Conservation (phyloP, 1,140 invertebrate genomes). For the Propsilocerus akamusi region DNA sequence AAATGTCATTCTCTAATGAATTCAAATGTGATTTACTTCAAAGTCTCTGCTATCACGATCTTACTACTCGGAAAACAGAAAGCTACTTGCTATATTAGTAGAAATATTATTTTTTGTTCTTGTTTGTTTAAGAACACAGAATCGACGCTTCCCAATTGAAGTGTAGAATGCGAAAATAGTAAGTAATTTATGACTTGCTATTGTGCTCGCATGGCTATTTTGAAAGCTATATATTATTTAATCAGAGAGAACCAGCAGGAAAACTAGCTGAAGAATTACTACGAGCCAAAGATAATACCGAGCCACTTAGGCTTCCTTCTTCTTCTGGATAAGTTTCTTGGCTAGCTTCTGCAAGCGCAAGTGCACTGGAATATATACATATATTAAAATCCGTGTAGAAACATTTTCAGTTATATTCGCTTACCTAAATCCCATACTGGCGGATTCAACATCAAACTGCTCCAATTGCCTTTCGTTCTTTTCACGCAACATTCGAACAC, state of each 20-base stretch:
- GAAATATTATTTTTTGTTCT: too few relatives aligned
- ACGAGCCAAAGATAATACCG: slow-evolving; percentile 82
- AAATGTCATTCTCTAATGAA: too few relatives aligned
- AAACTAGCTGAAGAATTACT: slow-evolving; percentile 83
- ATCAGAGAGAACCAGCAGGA: slow-evolving; percentile 68
- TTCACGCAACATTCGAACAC: slow-evolving; percentile 72
- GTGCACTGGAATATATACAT: slow-evolving; percentile 38
- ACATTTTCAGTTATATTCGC: neutral
- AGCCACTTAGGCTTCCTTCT: slow-evolving; percentile 79
- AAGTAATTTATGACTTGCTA: too few relatives aligned
- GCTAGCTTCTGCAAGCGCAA: slow-evolving; percentile 77
- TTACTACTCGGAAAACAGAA: too few relatives aligned
- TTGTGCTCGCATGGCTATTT: too few relatives aligned
- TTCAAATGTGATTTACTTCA: too few relatives aligned
- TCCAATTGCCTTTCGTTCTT: slow-evolving; percentile 77
- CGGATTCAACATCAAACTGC: slow-evolving; percentile 87
- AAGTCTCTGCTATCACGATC: too few relatives aligned
- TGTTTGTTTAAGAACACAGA: too few relatives aligned
- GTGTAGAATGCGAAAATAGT: too few relatives aligned
- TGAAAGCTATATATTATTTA: too few relatives aligned
- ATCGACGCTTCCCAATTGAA: too few relatives aligned
- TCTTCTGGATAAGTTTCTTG: slow-evolving; percentile 69
- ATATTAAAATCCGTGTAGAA: neutral
- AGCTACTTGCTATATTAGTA: too few relatives aligned
- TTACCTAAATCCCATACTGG: slow-evolving; percentile 76